Evolutionary conservation across 2,113 vertebrate species (phyloP).

Genomic region (Phyllopteryx taeniolatus): DNA sequence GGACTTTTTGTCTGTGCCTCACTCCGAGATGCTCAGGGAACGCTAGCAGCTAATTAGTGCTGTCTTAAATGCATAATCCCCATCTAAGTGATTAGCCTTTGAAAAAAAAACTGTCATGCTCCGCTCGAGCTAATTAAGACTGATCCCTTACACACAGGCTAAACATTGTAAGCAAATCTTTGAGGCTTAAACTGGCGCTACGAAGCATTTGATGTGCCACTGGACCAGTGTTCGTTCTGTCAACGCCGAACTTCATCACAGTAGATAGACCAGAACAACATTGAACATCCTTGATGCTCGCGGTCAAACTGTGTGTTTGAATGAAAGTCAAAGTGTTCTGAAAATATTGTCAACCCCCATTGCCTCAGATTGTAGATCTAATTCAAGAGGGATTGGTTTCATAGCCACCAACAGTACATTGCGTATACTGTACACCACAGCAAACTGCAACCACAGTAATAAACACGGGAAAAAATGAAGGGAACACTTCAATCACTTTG

Average conservation of each 20-base stretch:
- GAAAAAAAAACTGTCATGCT: constrained; percentile 46
- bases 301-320: neutral
- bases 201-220: neutral
- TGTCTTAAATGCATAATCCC: constrained; percentile 55
- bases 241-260: neutral
- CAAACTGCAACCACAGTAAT: neutral
- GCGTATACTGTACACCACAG: neutral
- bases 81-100: constrained; percentile 52
- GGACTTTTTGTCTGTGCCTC: constrained; percentile 26
- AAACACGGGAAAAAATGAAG: no score
- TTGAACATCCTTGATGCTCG: neutral
- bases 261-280: neutral
- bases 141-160: constrained; percentile 52
- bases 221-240: neutral
- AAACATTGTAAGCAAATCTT: constrained; percentile 30
- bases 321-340: neutral
- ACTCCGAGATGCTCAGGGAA: constrained; percentile 38
- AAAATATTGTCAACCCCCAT: neutral
- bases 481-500: neutral
- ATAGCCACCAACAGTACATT: no score
- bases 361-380: neutral
- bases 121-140: constrained; percentile 56
- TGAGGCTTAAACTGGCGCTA: constrained; percentile 9
- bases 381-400: neutral
- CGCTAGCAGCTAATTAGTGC: constrained; percentile 52